Percentiles rank a stretch among this genome's conserved stretches.
Evolutionary conservation across 2,888 invertebrate species (phyloP).

Genomic region (Orthosia gracilis): DNA sequence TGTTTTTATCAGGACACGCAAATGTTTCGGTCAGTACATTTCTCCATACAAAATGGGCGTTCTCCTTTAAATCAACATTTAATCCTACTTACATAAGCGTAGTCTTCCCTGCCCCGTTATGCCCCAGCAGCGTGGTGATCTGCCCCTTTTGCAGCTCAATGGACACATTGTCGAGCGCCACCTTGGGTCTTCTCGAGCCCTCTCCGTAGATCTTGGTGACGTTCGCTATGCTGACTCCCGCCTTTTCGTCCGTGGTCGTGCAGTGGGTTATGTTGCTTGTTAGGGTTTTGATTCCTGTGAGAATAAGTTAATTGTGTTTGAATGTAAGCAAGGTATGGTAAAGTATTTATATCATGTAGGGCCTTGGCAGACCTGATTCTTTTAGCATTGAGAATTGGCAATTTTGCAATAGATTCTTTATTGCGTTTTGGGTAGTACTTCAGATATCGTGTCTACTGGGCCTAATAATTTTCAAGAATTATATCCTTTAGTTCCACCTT

Average conservation of each 20-base stretch:
- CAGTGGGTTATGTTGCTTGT: conserved; percentile 77
- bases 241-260: conserved; percentile 80
- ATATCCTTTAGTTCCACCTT: too few species aligned
- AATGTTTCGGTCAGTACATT: too few species aligned
- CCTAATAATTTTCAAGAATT: too few species aligned
- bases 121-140: conserved; percentile 96
- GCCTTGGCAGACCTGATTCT: too few species aligned
- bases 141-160: conserved; percentile 96
- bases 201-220: conserved; percentile 93
- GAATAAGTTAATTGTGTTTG: background rate
- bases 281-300: conserved; percentile 78
- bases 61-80: background rate
- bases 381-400: too few species aligned
- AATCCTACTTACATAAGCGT: conserved; percentile 94
- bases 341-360: too few species aligned
- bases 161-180: conserved; percentile 94
- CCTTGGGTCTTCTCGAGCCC: conserved; percentile 78
- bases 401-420: too few species aligned
- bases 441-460: too few species aligned
- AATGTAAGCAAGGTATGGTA: too few species aligned
- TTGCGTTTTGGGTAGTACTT: too few species aligned
- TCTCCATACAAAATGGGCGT: too few species aligned
- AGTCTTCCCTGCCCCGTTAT: conserved; percentile 98
- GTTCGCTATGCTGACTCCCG: conserved; percentile 94
- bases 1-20: too few species aligned